A percentile compares a stretch with the other conserved stretches of the same genome.
These are phyloP conservation scores for Yponomeuta evonymella DNA, from an alignment of 2,888 invertebrate species.

Conservation along the genomic window DNA sequence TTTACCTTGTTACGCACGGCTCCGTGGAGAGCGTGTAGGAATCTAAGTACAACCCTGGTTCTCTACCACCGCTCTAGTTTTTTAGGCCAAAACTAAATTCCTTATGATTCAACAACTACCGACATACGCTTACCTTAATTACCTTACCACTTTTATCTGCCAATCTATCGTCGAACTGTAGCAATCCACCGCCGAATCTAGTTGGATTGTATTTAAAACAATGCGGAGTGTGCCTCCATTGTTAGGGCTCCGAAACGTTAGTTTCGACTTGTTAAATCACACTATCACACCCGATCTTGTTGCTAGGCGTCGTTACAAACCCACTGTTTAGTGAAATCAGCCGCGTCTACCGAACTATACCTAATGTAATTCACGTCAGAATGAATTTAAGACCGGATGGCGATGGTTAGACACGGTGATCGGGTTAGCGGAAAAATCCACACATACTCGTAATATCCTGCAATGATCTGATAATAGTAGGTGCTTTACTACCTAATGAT, in stretches of 20 bases:
- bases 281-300: background rate
- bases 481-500: too few species aligned
- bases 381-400: background rate
- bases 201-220: slow-evolving; percentile 17
- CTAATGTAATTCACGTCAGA: background rate
- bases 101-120: too few species aligned
- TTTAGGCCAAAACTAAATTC: too few species aligned
- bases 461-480: too few species aligned
- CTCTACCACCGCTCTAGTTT: too few species aligned
- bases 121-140: too few species aligned
- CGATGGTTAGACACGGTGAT: too few species aligned
- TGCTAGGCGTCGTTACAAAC: background rate
- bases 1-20: too few species aligned
- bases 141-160: background rate
- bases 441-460: too few species aligned
- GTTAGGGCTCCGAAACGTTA: background rate
- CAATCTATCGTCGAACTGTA: background rate
- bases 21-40: too few species aligned
- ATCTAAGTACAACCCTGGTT: too few species aligned
- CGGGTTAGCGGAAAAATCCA: too few species aligned
- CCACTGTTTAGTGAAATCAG: background rate
- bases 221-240: background rate
- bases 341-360: background rate
- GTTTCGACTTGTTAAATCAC: background rate
- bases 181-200: background rate